A percentile compares a stretch with the other conserved stretches of the same genome.
These are phyloP conservation scores for Anguilla rostrata DNA, from an alignment of 2,113 vertebrate species.

Conservation along the genomic window DNA sequence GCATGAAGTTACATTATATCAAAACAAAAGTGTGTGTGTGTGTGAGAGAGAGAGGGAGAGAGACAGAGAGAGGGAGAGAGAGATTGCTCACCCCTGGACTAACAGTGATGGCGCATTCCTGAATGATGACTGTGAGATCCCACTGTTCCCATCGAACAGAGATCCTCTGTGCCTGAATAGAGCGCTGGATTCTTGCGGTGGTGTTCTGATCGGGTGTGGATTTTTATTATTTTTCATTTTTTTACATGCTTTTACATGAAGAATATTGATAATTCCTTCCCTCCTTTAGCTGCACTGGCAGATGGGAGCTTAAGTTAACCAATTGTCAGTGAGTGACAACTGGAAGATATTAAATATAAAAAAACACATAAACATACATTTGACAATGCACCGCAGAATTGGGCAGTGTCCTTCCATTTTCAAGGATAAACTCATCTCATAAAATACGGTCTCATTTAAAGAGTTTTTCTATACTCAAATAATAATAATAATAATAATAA, in stretches of 20 bases:
- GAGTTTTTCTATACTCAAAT: too few species aligned
- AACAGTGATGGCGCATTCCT: conserved; percentile 52
- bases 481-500: too few species aligned
- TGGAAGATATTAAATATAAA: too few species aligned
- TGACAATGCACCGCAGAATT: too few species aligned
- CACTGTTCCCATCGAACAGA: conserved; percentile 51
- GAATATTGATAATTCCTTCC: background rate
- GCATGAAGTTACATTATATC: background rate
- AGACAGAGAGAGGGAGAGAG: background rate
- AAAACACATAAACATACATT: too few species aligned
- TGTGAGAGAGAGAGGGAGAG: too few species aligned
- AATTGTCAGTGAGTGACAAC: background rate
- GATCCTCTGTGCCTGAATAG: conserved; percentile 51
- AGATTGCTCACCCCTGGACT: conserved; percentile 48
- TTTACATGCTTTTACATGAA: background rate
- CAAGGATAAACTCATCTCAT: too few species aligned
- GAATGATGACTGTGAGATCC: conserved; percentile 47
- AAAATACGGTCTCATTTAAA: too few species aligned
- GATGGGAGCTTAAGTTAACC: too few species aligned
- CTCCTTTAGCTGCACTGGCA: background rate
- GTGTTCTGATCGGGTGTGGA: conserved; percentile 15
- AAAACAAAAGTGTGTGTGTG: background rate
- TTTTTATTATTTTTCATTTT: background rate
- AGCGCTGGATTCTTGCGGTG: conserved; percentile 55
- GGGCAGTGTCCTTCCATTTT: too few species aligned